phyloP scores from a whole-genome alignment of 2,113 vertebrate genomes.

The Saguinus imperator region DNA sequence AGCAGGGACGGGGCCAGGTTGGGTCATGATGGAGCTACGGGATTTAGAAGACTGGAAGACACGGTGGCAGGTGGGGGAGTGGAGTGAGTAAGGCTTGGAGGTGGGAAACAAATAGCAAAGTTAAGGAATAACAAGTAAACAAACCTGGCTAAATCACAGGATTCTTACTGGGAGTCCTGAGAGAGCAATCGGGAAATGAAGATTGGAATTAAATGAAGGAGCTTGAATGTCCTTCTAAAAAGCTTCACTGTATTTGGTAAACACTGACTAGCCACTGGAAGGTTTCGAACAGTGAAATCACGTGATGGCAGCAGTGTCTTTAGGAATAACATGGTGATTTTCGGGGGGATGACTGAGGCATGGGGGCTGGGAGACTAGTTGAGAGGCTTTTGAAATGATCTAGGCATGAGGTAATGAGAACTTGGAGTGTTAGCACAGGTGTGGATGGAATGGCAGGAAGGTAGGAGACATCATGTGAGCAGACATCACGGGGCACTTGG shows the following conservation, averaged over 20 bases:
- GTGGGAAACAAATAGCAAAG: background rate
- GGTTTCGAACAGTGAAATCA: background rate
- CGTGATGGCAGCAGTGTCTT: background rate
- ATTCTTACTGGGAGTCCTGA: background rate
- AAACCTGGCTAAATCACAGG: background rate
- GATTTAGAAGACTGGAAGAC: background rate
- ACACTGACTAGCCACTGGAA: background rate
- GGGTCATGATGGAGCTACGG: background rate
- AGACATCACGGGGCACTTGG: background rate
- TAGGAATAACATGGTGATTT: background rate
- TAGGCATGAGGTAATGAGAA: constrained; percentile 51
- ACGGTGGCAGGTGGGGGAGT: background rate
- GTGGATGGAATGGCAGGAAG: background rate
- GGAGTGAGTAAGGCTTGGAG: background rate
- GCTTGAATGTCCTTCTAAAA: background rate
- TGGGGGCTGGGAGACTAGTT: background rate
- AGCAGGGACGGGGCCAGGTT: background rate
- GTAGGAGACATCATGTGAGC: background rate
- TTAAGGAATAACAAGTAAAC: background rate
- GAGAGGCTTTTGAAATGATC: constrained; percentile 37
- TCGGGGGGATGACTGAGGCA: background rate
- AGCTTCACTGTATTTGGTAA: background rate
- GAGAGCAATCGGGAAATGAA: background rate
- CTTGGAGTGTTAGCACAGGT: background rate
- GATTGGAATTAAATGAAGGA: background rate